Conservation (phyloP, 2,888 invertebrate genomes). For the Pinctada fucata region DNA sequence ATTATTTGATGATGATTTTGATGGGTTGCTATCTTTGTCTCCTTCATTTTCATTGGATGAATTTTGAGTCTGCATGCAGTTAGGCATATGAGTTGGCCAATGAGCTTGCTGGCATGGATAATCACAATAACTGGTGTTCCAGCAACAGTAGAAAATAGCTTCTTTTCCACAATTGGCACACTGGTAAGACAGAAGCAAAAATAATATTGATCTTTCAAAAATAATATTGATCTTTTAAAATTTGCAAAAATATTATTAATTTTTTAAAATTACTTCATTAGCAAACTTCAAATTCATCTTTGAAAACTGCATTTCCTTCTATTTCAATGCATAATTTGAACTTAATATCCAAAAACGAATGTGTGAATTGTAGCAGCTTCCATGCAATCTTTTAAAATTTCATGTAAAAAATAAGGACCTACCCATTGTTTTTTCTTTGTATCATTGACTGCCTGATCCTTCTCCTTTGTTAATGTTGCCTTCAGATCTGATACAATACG, state of each 20-base stretch:
- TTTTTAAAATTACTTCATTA: not conserved
- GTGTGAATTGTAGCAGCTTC: too few relatives aligned
- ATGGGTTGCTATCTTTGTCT: constrained; percentile 39
- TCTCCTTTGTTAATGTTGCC: constrained; percentile 81
- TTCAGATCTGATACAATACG: constrained; percentile 83
- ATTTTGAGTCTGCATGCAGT: constrained; percentile 79
- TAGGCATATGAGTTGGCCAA: constrained; percentile 87
- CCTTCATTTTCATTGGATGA: constrained; percentile 42
- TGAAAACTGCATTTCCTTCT: not conserved
- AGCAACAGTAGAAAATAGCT: constrained; percentile 95
- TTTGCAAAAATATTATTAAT: not conserved
- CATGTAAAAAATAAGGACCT: constrained; percentile 20
- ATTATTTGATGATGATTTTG: constrained; percentile 7
- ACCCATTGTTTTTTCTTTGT: constrained; percentile 93
- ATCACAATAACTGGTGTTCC: constrained; percentile 97
- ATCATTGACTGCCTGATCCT: constrained; percentile 85
- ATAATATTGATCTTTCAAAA: too few relatives aligned
- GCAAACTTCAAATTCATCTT: not conserved
- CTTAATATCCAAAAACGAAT: not conserved
- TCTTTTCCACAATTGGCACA: constrained; percentile 92
- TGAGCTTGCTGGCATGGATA: constrained; percentile 91
- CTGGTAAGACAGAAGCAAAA: constrained; percentile 55
- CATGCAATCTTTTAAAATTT: too few relatives aligned
- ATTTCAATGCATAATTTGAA: not conserved
- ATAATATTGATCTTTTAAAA: not conserved